Evolutionary conservation across 92 coral and sea anemone genomes (phyloP).

Genomic region (Paragorgia papillata): DNA sequence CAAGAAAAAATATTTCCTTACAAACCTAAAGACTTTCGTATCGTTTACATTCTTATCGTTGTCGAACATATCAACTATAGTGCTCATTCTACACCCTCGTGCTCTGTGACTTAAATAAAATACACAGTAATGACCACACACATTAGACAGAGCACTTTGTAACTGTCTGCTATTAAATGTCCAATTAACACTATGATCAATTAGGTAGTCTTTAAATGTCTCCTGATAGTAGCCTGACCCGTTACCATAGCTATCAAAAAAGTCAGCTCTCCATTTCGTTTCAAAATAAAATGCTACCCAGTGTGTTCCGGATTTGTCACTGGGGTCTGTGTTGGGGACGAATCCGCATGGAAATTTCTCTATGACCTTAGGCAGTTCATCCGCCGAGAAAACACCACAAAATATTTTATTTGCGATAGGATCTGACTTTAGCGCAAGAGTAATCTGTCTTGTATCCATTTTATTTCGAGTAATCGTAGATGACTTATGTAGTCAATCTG

Average conservation of each 20-base stretch:
- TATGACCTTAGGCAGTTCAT: not conserved
- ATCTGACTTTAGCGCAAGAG: not conserved
- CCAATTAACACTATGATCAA: not conserved
- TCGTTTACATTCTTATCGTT: not conserved
- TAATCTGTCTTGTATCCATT: too few relatives aligned
- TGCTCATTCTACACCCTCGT: not conserved
- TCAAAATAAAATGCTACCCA: slow-evolving; percentile 43
- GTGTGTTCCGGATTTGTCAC: slow-evolving; percentile 4
- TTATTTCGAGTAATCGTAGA: too few relatives aligned
- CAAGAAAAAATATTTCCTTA: not conserved
- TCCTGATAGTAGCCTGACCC: slow-evolving; percentile 21
- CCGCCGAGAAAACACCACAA: not conserved
- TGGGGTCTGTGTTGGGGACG: not conserved
- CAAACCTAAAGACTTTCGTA: not conserved
- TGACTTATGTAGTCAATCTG: slow-evolving; percentile 24
- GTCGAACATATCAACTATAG: not conserved
- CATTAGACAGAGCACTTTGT: not conserved
- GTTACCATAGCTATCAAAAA: slow-evolving; percentile 42
- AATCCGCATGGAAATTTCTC: not conserved
- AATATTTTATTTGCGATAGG: not conserved
- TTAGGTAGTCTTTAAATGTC: slow-evolving; percentile 28
- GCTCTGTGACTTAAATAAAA: not conserved
- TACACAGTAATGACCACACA: not conserved
- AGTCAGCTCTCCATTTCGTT: not conserved
- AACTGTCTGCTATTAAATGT: not conserved